Evolutionary conservation across 2,797 vertebrate species (phyloP), one percentile per base, ranked within the genome.

Genomic region (Hemitrygon akajei): DNA sequence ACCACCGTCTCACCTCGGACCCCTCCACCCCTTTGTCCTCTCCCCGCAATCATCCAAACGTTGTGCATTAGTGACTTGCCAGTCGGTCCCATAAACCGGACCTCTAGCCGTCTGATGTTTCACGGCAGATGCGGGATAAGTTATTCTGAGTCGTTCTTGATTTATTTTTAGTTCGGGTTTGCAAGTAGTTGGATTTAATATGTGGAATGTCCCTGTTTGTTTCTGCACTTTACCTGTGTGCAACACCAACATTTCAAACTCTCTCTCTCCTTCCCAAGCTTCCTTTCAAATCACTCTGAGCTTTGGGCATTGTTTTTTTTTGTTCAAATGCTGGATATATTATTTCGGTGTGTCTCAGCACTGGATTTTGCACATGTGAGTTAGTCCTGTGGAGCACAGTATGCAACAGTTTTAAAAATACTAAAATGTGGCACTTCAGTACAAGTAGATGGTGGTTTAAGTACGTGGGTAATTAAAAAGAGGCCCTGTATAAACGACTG

Each of bases 381-480:
- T 89, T 89, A 66, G 30, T 66, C 56, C 5, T 34, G 16, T 63
- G 58, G 30, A 87, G 60, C 60, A 89, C 7, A 89, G 66, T 69
- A 7, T 66, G 66, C n/a, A 37, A 79, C 77, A 79, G 63, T 7
- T 66, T 34, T 73, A 22, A 10, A 86, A 60, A 25, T 82, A 82
- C 22, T 82, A 20, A 63, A 89, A 66, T 89, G 18, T 63, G n/a
- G 86, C n/a, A 66, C 66, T 69, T 89, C 60, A 89, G n/a, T 18
- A 69, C 86, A 89, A 63, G 60, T 87, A 37, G 86, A 89, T 37
- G n/a, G 86, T 89, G 63, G 63, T 22, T 89, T 89, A 66, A 89
- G 60, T 89, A 37, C 86, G 66, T 34, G 37, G 20, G 37, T 89
- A 69, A 89, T 37, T 63, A 69, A 79, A 47, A 34, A 40, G 60